Percentiles rank a stretch among this genome's conserved stretches.
These are phyloP conservation scores for Escarpia spicata DNA, from an alignment of 2,888 invertebrate genomes.

Conservation along the genomic window DNA sequence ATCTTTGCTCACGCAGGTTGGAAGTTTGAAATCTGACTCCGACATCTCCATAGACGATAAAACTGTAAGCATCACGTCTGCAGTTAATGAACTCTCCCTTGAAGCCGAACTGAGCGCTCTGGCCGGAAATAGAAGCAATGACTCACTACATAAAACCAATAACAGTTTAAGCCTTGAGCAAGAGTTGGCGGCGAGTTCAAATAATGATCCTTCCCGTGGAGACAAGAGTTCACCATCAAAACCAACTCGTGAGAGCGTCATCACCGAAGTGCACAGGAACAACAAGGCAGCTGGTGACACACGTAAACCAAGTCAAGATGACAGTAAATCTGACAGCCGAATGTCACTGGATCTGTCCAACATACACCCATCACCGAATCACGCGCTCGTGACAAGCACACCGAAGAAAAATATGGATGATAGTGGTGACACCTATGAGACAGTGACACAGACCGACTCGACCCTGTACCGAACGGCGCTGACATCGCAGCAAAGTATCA, in stretches of 20 bases:
- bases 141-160: not conserved
- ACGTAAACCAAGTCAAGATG: slow-evolving; percentile 17
- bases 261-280: slow-evolving; percentile 20
- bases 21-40: slow-evolving; percentile 25
- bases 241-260: slow-evolving; percentile 14
- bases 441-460: slow-evolving; percentile 3
- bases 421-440: slow-evolving; percentile 7
- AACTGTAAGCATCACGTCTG: slow-evolving; percentile 26
- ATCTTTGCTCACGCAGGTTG: slow-evolving; percentile 32
- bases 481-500: slow-evolving; percentile 27
- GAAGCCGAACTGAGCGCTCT: slow-evolving; percentile 39
- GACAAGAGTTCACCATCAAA: not conserved
- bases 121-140: slow-evolving; percentile 20
- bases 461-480: slow-evolving; percentile 30
- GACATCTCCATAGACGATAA: slow-evolving; percentile 4
- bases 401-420: slow-evolving; percentile 28
- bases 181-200: not conserved
- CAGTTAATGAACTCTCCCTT: slow-evolving; percentile 42
- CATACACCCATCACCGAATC: slow-evolving; percentile 20
- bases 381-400: slow-evolving; percentile 28
- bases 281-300: slow-evolving; percentile 21
- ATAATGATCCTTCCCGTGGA: not conserved
- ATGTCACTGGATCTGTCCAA: not conserved
- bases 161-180: slow-evolving; percentile 19
- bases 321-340: slow-evolving; percentile 20